Conservation (phyloP, 1,140 invertebrate genomes). For the Eueides isabella region DNA sequence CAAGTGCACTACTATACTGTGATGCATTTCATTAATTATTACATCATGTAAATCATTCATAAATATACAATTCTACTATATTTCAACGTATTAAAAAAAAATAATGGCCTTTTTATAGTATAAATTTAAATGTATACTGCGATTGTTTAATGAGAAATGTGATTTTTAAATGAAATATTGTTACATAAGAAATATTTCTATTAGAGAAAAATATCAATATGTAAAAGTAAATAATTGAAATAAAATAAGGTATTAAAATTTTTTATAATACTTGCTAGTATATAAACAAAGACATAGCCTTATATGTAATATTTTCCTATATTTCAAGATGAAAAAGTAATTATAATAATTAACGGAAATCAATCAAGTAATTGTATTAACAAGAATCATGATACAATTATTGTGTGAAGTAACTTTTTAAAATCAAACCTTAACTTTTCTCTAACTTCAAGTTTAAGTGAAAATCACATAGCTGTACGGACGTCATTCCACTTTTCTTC, state of each 20-base stretch:
- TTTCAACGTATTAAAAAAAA: too few species aligned
- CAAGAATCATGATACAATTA: background rate
- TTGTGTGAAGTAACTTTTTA: background rate
- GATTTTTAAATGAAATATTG: too few species aligned
- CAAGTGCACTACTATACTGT: conserved; percentile 61
- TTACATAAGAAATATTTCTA: too few species aligned
- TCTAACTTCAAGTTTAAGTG: conserved; percentile 71
- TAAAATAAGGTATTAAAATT: too few species aligned
- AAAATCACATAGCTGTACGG: conserved; percentile 70
- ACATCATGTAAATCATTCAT: conserved; percentile 20
- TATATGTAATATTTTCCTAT: background rate
- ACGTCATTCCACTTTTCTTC: conserved; percentile 81
- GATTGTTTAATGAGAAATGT: too few species aligned
- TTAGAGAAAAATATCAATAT: too few species aligned
- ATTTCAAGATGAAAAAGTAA: background rate
- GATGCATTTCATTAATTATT: conserved; percentile 34
- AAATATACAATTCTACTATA: background rate
- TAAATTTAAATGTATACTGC: too few species aligned
- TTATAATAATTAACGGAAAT: background rate
- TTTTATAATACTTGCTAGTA: too few species aligned
- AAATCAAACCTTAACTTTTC: conserved; percentile 46
- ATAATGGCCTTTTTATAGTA: too few species aligned
- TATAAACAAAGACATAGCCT: background rate
- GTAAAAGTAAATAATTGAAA: too few species aligned
- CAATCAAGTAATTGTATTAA: too few species aligned